Evolutionary conservation across 2,888 invertebrate species (phyloP), one percentile per base, ranked within the genome.

Genomic region (Conistra vaccinii): DNA sequence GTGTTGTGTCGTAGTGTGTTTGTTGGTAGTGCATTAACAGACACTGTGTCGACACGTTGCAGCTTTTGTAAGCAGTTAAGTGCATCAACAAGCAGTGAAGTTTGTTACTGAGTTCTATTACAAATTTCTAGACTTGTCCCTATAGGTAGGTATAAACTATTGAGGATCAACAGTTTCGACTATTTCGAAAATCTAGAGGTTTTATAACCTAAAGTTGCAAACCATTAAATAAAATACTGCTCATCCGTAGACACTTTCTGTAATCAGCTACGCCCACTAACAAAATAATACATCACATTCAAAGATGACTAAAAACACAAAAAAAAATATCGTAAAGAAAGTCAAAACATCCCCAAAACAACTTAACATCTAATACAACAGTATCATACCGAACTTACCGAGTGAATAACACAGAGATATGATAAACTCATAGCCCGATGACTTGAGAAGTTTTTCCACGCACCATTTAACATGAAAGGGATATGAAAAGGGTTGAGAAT

Each of bases 401-500:
- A 80, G 65, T 60, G 80, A 81, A 83, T 78, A 77, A 76, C 79
- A 85, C 74, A 57, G 53, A 76, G 67, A 79, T 85, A 84, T 85
- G 82, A 83, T 86, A 87, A 85, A 85, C 86, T 81, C 82, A 80
- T 84, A 82, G 74, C 86, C 87, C 86, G 84, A 86, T 87, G 87
- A 83, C 87, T 87, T 83, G 90, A 88, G 89, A 92, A 92, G 91
- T 92, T 91, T 91, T 90, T 90, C 90, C 89, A 86, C 91, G 92
- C 90, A 86, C 90, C 94, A 94, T 94, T 94, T 92, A 92, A 91
- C 87, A 77, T 78, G 88, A 89, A 90, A 90, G 81, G 88, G 87
- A 90, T 87, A 89, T 91, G 92, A 92, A 93, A 94, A 92, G 93
- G 93, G 93, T 93, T 91, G 86, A 78, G 73, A 89, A 90, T 91